phyloP scores from a whole-genome alignment of 2,113 vertebrate species.

The Salvelinus sp. region DNA sequence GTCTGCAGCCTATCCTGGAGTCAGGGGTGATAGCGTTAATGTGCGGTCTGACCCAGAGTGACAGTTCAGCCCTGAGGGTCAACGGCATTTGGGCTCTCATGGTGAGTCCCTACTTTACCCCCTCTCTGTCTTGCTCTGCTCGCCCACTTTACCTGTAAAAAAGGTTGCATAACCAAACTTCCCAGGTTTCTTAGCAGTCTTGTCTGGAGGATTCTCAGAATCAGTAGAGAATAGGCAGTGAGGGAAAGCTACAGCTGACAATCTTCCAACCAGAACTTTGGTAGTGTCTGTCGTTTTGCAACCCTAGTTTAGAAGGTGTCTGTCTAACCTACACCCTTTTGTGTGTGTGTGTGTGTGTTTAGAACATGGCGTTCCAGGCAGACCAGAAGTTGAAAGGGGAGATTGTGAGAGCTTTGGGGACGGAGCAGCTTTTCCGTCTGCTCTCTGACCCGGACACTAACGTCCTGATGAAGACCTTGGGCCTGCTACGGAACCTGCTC shows the following conservation, averaged over 20 bases:
- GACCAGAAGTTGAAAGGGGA: constrained; percentile 99
- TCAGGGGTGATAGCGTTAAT: constrained; percentile 96
- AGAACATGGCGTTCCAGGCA: constrained; percentile 99
- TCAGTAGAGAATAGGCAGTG: no score
- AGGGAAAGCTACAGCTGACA: no score
- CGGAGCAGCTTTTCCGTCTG: constrained; percentile 94
- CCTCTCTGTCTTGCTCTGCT: background rate
- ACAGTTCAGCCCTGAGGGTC: constrained; percentile 93
- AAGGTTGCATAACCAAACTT: no score
- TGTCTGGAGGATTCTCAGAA: no score
- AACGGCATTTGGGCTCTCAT: constrained; percentile 99
- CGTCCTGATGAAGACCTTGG: constrained; percentile 97
- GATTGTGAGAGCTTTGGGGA: constrained; percentile 92
- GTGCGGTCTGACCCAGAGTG: constrained; percentile 96
- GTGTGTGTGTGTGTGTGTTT: constrained; percentile 43
- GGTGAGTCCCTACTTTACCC: constrained; percentile 72
- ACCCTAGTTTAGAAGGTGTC: no score
- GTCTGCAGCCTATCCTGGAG: constrained; percentile 91
- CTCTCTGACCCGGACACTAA: constrained; percentile 95
- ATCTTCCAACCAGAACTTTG: no score
- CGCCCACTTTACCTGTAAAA: background rate
- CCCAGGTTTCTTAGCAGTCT: no score
- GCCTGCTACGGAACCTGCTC: constrained; percentile 93
- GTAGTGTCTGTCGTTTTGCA: no score
- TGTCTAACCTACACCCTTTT: background rate